A percentile compares a stretch with the other conserved stretches of the same genome.
Conservation (phyloP, 2,888 invertebrate genomes). For the Ferdinandea cuprea region DNA sequence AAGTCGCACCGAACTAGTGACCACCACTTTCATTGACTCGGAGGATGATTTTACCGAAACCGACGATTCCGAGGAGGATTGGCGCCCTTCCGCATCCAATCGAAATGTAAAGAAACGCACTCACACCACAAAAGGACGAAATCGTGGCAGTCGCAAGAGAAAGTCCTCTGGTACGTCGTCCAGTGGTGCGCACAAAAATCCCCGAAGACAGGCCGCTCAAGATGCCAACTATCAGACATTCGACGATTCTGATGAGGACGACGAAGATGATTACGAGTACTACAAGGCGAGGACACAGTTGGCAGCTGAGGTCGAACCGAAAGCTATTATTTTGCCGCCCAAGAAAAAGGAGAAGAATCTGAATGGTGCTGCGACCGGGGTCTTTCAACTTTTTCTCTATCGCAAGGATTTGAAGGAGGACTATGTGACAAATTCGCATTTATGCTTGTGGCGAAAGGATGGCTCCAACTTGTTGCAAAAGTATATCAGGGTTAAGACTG, state of each 20-base stretch:
- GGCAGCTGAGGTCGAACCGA: slow-evolving; percentile 76
- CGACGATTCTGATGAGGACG: slow-evolving; percentile 78
- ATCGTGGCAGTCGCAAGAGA: slow-evolving; percentile 73
- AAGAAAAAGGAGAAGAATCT: slow-evolving; percentile 79
- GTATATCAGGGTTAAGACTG: slow-evolving; percentile 81
- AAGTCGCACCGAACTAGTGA: slow-evolving; percentile 83
- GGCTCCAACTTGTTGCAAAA: slow-evolving; percentile 82
- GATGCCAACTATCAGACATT: slow-evolving; percentile 78
- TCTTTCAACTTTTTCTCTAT: slow-evolving; percentile 75
- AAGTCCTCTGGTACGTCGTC: slow-evolving; percentile 69
- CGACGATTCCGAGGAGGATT: slow-evolving; percentile 83
- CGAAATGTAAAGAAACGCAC: slow-evolving; percentile 78
- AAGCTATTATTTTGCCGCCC: slow-evolving; percentile 76
- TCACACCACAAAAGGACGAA: slow-evolving; percentile 75
- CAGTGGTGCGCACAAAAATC: slow-evolving; percentile 71
- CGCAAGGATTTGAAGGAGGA: slow-evolving; percentile 80
- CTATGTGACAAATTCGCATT: slow-evolving; percentile 79
- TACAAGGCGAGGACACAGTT: slow-evolving; percentile 69
- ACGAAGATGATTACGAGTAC: slow-evolving; percentile 71
- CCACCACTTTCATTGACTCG: slow-evolving; percentile 82
- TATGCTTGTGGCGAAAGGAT: slow-evolving; percentile 83
- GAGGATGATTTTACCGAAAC: slow-evolving; percentile 82
- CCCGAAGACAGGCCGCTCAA: slow-evolving; percentile 68
- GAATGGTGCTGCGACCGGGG: slow-evolving; percentile 16
- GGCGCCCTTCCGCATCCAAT: slow-evolving; percentile 80